Percentiles rank a stretch among this genome's conserved stretches.
phyloP scores from a whole-genome alignment of 2,797 vertebrate species.

The Meriones psammophilus region DNA sequence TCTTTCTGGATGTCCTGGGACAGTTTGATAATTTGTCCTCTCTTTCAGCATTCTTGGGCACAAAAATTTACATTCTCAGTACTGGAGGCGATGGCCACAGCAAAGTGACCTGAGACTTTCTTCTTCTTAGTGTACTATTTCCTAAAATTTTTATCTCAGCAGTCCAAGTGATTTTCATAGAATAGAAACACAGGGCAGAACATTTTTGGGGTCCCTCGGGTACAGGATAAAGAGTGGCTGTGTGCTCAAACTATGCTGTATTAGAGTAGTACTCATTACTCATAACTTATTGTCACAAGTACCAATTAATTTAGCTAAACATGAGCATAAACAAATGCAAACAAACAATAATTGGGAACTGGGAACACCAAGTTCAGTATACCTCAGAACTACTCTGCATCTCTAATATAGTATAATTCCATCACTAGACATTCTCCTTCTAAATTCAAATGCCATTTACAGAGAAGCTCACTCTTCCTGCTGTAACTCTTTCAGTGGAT shows the following conservation, averaged over 20 bases:
- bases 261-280: background rate
- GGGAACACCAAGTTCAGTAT: background rate
- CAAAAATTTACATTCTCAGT: background rate
- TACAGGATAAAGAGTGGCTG: background rate
- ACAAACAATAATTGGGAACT: background rate
- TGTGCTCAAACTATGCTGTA: background rate
- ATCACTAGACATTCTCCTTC: background rate
- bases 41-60: background rate
- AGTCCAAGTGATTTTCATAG: background rate
- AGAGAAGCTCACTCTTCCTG: background rate
- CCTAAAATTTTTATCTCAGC: background rate
- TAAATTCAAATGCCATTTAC: background rate
- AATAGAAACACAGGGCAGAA: background rate
- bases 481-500: no score
- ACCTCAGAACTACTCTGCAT: background rate
- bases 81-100: no score
- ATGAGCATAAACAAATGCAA: constrained; percentile 37
- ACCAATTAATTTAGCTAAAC: background rate
- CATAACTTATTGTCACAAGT: constrained; percentile 10
- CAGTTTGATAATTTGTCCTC: background rate
- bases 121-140: no score
- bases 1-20: background rate
- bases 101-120: background rate
- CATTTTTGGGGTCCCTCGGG: background rate
- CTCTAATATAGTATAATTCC: background rate